Conservation (phyloP, 2,113 vertebrate species). For the Sitta europaea region DNA sequence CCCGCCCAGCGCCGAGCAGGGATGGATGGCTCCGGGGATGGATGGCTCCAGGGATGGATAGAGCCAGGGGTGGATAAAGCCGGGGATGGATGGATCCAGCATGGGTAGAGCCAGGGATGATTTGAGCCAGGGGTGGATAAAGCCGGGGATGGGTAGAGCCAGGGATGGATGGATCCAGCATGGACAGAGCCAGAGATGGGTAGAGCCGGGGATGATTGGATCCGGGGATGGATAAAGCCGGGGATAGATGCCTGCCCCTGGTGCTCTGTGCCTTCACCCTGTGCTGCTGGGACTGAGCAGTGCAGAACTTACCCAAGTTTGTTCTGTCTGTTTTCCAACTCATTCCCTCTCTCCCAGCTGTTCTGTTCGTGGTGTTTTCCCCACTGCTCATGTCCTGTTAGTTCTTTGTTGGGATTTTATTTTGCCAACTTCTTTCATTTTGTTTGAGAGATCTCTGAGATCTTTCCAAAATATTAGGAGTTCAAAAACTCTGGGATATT, state of each 20-base stretch:
- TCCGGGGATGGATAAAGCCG: too few relatives aligned
- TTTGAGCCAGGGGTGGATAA: too few relatives aligned
- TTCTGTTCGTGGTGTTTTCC: rapidly evolving
- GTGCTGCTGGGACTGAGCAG: background rate
- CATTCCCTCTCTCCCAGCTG: rapidly evolving
- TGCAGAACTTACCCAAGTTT: rapidly evolving
- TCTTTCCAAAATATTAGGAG: background rate
- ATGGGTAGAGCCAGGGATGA: too few relatives aligned
- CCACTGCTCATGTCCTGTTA: rapidly evolving
- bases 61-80: too few relatives aligned
- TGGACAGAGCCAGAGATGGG: too few relatives aligned
- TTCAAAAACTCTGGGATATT: background rate
- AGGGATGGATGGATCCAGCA: background rate
- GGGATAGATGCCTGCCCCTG: rapidly evolving
- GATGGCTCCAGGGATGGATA: too few relatives aligned
- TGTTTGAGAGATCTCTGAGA: background rate
- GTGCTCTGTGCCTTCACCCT: rapidly evolving
- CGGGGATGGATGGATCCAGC: too few relatives aligned
- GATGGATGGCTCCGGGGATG: too few relatives aligned
- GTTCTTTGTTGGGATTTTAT: background rate
- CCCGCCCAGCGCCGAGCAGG: too few relatives aligned
- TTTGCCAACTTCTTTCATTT: background rate
- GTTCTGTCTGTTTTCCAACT: rapidly evolving
- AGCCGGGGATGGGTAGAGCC: too few relatives aligned
- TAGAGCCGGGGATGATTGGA: too few relatives aligned